These are phyloP conservation scores for Drosophila sucinea DNA, from an alignment of 1,140 invertebrate species.

Conservation along the genomic window DNA sequence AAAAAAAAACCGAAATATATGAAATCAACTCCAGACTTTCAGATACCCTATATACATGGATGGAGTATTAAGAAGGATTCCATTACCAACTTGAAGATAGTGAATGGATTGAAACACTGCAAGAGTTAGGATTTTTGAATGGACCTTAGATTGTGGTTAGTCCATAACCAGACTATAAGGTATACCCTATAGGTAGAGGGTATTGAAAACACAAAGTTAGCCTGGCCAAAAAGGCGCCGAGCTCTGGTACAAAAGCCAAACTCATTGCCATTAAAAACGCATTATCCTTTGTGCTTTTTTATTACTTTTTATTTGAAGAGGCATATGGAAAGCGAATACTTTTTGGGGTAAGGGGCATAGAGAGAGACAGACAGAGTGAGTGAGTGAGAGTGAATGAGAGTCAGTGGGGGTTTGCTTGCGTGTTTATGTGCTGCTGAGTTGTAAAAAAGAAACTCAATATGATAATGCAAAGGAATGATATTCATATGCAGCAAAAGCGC, in stretches of 20 bases:
- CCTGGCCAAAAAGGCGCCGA: slow-evolving; percentile 47
- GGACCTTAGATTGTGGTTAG: background rate
- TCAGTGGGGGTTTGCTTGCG: slow-evolving; percentile 39
- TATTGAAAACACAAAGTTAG: slow-evolving; percentile 31
- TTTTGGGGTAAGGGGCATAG: background rate
- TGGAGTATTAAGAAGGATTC: background rate
- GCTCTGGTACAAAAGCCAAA: slow-evolving; percentile 66
- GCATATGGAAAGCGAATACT: slow-evolving; percentile 48
- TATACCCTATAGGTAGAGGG: background rate
- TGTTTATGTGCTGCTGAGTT: slow-evolving; percentile 74
- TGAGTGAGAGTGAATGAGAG: background rate
- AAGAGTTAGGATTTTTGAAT: background rate
- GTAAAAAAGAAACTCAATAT: slow-evolving; percentile 61
- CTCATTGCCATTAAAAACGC: slow-evolving; percentile 80
- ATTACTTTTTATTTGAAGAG: slow-evolving; percentile 76
- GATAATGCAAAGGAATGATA: slow-evolving; percentile 60
- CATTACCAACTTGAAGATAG: too few species aligned
- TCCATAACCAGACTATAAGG: background rate
- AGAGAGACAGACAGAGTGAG: background rate
- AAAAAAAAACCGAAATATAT: slow-evolving; percentile 39
- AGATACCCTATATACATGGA: background rate
- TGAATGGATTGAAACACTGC: too few species aligned
- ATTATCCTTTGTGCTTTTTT: slow-evolving; percentile 79
- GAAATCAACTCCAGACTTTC: slow-evolving; percentile 4
- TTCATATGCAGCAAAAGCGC: slow-evolving; percentile 29